Evolutionary conservation across 2,797 vertebrate genomes (phyloP).

Genomic region (Spatula versicolor): DNA sequence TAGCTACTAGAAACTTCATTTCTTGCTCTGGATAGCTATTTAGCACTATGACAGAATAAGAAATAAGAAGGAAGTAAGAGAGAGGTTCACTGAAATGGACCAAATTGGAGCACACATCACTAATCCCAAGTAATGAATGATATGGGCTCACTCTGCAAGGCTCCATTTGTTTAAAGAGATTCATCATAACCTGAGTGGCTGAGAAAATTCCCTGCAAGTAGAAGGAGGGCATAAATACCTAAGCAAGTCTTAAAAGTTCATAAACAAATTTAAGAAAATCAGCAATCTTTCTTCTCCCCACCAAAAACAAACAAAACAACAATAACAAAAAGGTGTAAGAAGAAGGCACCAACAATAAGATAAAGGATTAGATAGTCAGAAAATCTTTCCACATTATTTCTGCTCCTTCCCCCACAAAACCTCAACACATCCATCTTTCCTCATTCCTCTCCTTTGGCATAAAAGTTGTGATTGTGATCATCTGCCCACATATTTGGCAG

Average conservation of each 20-base stretch:
- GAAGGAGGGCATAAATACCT: neutral
- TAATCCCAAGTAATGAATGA: neutral
- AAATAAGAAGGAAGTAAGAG: neutral
- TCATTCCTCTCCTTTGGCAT: neutral
- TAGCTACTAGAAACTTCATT: neutral
- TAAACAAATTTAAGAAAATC: neutral
- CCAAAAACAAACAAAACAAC: too few relatives aligned
- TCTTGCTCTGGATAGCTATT: neutral
- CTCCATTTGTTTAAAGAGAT: neutral
- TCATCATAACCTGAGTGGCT: neutral
- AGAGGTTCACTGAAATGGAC: neutral
- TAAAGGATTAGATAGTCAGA: neutral
- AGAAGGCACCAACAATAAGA: neutral
- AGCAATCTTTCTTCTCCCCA: neutral
- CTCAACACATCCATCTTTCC: neutral
- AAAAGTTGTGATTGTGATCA: neutral
- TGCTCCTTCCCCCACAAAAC: neutral
- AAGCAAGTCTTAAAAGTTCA: neutral
- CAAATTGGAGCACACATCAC: neutral
- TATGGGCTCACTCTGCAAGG: neutral
- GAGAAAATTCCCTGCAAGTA: neutral
- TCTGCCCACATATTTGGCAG: neutral
- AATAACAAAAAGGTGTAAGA: neutral
- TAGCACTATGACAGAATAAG: neutral
- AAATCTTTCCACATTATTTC: neutral